phyloP scores from a whole-genome alignment of 2,888 invertebrate genomes.

The Phortica magna region DNA sequence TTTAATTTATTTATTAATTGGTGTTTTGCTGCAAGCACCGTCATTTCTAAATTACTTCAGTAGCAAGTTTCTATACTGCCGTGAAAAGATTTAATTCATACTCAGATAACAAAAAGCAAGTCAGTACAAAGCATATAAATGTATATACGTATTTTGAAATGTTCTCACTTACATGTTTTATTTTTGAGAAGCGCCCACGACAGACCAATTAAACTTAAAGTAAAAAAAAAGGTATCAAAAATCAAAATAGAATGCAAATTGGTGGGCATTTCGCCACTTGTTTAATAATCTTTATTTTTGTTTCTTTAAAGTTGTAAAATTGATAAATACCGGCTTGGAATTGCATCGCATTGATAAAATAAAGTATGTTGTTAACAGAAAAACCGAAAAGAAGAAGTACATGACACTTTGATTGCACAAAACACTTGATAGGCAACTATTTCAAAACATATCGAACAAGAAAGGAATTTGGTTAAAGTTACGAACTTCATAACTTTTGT shows the following conservation, averaged over 20 bases:
- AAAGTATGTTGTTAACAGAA: background rate
- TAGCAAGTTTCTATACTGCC: slow-evolving; percentile 28
- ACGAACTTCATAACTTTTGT: no score
- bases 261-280: no score
- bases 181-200: background rate
- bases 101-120: slow-evolving; percentile 31
- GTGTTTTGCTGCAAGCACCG: background rate
- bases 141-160: background rate
- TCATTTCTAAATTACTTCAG: background rate
- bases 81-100: slow-evolving; percentile 24
- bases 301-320: background rate
- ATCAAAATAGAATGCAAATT: no score
- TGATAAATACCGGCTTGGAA: background rate
- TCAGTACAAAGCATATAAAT: background rate
- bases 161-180: background rate
- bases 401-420: background rate
- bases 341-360: background rate
- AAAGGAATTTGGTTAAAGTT: no score
- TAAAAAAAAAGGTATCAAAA: background rate
- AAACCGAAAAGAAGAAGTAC: background rate
- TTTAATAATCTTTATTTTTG: background rate
- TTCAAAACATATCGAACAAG: no score
- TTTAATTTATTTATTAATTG: no score
- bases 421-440: background rate
- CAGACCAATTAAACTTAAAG: no score